Percentiles rank a stretch among this genome's conserved stretches.
Evolutionary conservation across 2,113 vertebrate genomes (phyloP).

Genomic region (Corythornis vintsioides): DNA sequence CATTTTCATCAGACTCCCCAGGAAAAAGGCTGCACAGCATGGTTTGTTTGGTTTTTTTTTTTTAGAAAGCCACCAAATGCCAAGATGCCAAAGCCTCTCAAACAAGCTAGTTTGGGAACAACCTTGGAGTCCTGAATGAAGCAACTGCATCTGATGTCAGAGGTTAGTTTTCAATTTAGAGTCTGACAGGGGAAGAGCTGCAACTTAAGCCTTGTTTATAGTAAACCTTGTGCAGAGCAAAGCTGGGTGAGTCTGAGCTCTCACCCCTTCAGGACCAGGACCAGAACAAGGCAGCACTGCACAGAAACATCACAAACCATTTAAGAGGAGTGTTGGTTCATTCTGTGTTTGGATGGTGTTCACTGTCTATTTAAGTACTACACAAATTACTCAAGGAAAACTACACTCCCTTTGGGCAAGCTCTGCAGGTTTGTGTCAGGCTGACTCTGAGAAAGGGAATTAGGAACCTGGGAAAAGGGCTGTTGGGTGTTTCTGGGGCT

Average conservation of each 20-base stretch:
- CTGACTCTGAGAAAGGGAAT: neutral
- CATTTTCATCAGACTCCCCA: neutral
- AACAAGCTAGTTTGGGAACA: conserved; percentile 31
- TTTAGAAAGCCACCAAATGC: neutral
- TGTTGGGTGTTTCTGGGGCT: neutral
- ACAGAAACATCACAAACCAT: neutral
- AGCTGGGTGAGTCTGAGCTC: conserved; percentile 1
- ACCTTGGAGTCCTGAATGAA: neutral
- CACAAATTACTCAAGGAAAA: neutral
- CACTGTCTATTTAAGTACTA: neutral
- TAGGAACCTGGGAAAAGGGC: neutral
- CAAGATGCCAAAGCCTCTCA: neutral
- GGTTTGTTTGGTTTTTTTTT: neutral
- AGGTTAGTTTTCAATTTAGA: neutral
- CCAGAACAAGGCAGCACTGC: neutral
- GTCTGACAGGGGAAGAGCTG: conserved; percentile 12
- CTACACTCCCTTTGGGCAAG: neutral
- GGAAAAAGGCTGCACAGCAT: neutral
- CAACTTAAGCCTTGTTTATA: conserved; percentile 37
- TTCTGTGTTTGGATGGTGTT: neutral
- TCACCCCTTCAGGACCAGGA: neutral
- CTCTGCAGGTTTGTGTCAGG: neutral
- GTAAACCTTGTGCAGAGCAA: conserved; percentile 26
- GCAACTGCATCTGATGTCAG: neutral
- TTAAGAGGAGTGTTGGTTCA: neutral